These are phyloP conservation scores for Chaunax sp. DNA, from an alignment of 2,797 vertebrate species.

Conservation along the genomic window DNA sequence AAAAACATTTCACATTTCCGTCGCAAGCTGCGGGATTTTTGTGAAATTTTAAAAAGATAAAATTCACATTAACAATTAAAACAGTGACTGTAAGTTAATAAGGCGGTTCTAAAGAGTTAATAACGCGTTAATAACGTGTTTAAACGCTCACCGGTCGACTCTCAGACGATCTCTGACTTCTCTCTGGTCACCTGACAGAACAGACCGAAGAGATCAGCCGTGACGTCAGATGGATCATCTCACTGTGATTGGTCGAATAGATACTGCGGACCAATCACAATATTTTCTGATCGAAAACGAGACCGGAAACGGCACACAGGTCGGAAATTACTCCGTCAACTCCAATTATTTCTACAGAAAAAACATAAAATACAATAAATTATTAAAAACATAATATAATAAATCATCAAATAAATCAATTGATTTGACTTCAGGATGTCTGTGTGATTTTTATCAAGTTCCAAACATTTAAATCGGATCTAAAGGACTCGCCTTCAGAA, in stretches of 20 bases:
- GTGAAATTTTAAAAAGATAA: no score
- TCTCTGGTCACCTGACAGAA: not conserved
- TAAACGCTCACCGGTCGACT: conserved; percentile 13
- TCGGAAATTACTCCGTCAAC: no score
- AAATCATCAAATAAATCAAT: not conserved
- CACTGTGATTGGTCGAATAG: conserved; percentile 32
- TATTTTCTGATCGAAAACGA: not conserved
- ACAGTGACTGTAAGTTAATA: no score
- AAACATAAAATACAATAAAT: no score
- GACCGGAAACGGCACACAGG: not conserved
- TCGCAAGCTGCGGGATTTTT: no score
- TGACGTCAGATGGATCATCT: conserved; percentile 5
- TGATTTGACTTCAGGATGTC: no score
- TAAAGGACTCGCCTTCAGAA: not conserved
- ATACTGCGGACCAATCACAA: not conserved
- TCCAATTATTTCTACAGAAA: no score
- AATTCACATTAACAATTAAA: not conserved
- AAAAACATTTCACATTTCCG: not conserved
- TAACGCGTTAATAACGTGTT: not conserved
- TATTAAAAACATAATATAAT: not conserved
- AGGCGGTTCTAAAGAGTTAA: not conserved
- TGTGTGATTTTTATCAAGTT: no score
- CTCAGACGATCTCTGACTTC: not conserved
- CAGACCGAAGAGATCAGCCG: fast-evolving
- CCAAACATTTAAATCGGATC: not conserved